Evolutionary conservation across 2,888 invertebrate genomes (phyloP), one percentile per base, ranked within the genome.

Genomic region (Agelastica alni): DNA sequence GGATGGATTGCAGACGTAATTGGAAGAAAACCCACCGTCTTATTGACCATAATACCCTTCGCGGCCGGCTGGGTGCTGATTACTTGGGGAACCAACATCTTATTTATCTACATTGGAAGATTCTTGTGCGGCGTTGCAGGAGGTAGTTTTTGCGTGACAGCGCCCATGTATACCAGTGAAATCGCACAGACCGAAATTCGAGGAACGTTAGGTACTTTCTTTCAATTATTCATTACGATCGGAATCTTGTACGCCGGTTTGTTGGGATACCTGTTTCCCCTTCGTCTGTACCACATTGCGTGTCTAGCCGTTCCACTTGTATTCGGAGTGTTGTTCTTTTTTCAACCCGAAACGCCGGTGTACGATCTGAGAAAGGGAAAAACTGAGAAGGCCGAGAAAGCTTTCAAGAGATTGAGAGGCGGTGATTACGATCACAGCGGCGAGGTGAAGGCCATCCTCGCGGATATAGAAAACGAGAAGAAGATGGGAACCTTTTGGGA

Each of bases 281-380:
- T 82, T 1, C 55, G 81, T 41, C 68, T 78, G 3, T 80, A 89
- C 63, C 87, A 89, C 10, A 76, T 87, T 1, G 75, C 87, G 6
- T 88, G 87, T 56, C 82, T 83, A 0, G 60, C 82, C 0, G 78
- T 89, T 2, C 87, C 93, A 0, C 68, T 91, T 0, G 64, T 90
- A 2, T 89, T 91, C 63, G 86, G 85, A 0, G 63, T 80, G 0
- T 77, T 87, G 2, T 89, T 93, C 75, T 80, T 88, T 66, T 87
- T 91, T 64, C 89, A 94, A 85, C 95, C 95, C 0, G 96, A 96
- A 76, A 86, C 91, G 3, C 95, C 95, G 0, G 83, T 84, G 20
- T 91, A 82, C 71, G 79, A 86, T 61, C 80, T 91, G 59, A 80
- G 81, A 36, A 87, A 85, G 68, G 83, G 82, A 3, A 80, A 81